A percentile compares a stretch with the other conserved stretches of the same genome.
phyloP scores from a whole-genome alignment of 2,797 vertebrate genomes.

The Pygocentrus nattereri region DNA sequence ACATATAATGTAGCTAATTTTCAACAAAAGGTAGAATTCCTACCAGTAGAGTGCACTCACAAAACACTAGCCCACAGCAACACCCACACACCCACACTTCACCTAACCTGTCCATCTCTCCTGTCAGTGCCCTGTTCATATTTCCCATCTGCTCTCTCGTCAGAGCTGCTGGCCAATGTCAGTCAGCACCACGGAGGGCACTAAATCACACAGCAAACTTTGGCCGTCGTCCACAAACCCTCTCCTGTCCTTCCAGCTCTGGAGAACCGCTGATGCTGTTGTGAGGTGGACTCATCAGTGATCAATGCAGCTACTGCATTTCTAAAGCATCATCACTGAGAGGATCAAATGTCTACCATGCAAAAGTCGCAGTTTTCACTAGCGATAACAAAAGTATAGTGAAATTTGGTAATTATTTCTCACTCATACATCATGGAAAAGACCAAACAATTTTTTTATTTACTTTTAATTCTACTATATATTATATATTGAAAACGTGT shows the following conservation, averaged over 20 bases:
- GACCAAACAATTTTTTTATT: no score
- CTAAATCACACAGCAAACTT: slow-evolving; percentile 69
- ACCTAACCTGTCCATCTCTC: slow-evolving; percentile 12
- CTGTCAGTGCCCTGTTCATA: slow-evolving; percentile 17
- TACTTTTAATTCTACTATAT: no score
- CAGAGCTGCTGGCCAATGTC: slow-evolving; percentile 76
- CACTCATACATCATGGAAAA: no score
- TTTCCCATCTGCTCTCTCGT: slow-evolving; percentile 57
- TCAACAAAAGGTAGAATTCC: background rate
- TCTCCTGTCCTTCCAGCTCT: slow-evolving; percentile 65
- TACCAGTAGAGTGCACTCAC: slow-evolving; percentile 17
- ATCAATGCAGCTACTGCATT: background rate
- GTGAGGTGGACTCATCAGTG: background rate
- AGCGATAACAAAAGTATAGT: no score
- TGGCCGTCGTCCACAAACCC: slow-evolving; percentile 65
- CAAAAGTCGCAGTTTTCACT: no score
- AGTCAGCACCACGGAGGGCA: slow-evolving; percentile 70
- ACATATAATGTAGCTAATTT: background rate
- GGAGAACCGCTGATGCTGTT: slow-evolving; percentile 32
- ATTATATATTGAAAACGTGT: no score
- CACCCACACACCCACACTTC: background rate
- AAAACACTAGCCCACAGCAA: background rate
- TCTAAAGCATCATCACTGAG: background rate
- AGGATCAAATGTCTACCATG: no score
- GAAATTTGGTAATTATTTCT: no score